Evolutionary conservation across 2,797 vertebrate species (phyloP).

Genomic region (Anguilla marmorata): DNA sequence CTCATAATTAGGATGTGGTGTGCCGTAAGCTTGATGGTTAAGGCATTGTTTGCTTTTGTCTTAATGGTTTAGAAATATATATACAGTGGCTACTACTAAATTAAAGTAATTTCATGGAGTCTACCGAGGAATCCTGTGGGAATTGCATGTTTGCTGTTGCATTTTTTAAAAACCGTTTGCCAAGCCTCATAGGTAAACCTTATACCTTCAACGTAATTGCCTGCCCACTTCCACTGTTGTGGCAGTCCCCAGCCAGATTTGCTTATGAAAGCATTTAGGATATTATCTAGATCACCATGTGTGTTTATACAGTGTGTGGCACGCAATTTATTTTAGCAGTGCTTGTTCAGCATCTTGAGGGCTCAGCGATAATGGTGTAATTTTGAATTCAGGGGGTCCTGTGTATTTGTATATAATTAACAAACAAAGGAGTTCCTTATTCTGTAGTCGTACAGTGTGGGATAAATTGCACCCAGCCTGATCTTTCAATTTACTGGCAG

Average conservation of each 20-base stretch:
- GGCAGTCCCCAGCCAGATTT: not conserved
- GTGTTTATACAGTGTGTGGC: not conserved
- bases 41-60: slow-evolving; percentile 11
- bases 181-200: not conserved
- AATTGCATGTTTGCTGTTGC: not conserved
- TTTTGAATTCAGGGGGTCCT: slow-evolving; percentile 6
- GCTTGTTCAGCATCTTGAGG: not conserved
- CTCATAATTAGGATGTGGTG: not conserved
- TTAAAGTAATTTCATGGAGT: not conserved
- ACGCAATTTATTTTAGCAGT: not conserved
- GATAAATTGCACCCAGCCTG: not conserved
- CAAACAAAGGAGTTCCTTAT: slow-evolving; percentile 23
- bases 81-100: not conserved
- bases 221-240: not conserved
- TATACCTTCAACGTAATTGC: not conserved
- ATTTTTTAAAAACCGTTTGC: not conserved
- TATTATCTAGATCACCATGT: not conserved
- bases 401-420: slow-evolving; percentile 12
- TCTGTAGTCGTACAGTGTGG: not conserved
- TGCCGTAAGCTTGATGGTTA: not conserved
- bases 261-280: not conserved
- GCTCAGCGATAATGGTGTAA: slow-evolving; percentile 11
- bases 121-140: not conserved
- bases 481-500: slow-evolving; percentile 11
- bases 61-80: not conserved